Conservation (phyloP, 1,140 invertebrate species). For the Hesperophylax magnus region DNA sequence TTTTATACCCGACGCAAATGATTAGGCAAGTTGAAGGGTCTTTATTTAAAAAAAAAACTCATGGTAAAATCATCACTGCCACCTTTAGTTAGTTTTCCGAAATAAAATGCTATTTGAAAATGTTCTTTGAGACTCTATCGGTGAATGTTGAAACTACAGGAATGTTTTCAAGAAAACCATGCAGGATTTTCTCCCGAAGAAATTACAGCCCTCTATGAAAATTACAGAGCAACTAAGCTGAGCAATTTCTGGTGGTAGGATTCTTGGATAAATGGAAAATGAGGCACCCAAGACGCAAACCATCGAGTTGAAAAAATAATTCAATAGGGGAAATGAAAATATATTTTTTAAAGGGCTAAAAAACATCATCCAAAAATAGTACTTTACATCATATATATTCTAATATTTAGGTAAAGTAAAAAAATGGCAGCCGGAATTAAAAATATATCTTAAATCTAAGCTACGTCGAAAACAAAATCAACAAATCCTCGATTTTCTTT, state of each 20-base stretch:
- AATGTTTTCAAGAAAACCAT: background rate
- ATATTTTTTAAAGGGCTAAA: too few relatives aligned
- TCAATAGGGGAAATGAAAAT: too few relatives aligned
- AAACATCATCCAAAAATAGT: too few relatives aligned
- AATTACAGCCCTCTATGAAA: conserved; percentile 2
- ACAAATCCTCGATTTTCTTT: too few relatives aligned
- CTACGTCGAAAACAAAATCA: too few relatives aligned
- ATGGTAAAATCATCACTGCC: background rate
- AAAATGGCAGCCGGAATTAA: too few relatives aligned
- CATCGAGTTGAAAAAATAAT: background rate
- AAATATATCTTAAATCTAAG: too few relatives aligned
- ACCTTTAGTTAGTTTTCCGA: background rate
- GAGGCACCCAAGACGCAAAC: background rate
- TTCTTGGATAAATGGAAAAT: background rate
- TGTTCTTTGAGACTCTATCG: background rate
- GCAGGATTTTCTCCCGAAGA: background rate
- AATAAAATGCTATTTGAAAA: background rate
- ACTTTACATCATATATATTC: too few relatives aligned
- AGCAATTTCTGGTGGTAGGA: background rate
- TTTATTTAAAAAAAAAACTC: too few relatives aligned
- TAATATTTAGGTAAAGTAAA: too few relatives aligned
- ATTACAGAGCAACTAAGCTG: background rate
- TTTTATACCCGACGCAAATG: too few relatives aligned
- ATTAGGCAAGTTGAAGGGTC: too few relatives aligned
- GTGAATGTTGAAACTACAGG: background rate